phyloP scores from a whole-genome alignment of 2,113 vertebrate genomes.

The Lagopus leucura region DNA sequence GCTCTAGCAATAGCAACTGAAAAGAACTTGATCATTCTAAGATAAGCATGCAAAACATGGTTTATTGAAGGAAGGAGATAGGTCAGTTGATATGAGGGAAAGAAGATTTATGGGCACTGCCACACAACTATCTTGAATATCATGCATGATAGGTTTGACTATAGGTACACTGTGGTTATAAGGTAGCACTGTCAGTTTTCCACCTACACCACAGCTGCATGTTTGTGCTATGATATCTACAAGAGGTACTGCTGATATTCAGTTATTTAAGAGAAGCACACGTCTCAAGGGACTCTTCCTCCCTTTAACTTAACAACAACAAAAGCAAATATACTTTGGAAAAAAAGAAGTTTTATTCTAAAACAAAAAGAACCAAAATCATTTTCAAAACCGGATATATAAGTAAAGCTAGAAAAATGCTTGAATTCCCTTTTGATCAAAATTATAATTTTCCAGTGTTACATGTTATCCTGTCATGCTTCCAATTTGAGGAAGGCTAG shows the following conservation, averaged over 20 bases:
- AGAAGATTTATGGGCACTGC: not conserved
- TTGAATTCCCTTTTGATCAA: not conserved
- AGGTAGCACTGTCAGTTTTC: not conserved
- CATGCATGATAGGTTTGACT: not conserved
- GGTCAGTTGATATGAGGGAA: accelerated
- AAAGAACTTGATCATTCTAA: not conserved
- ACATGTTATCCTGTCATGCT: not conserved
- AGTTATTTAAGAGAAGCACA: not conserved
- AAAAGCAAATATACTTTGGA: not conserved
- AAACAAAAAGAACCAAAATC: not conserved
- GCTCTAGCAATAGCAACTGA: not conserved
- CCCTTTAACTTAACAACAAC: not conserved
- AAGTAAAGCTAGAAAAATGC: not conserved
- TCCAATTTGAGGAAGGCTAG: not conserved
- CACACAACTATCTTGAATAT: not conserved
- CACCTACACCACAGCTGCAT: not conserved
- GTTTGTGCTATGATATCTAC: not conserved
- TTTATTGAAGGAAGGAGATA: not conserved
- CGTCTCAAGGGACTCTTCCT: not conserved
- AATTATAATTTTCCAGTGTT: not conserved
- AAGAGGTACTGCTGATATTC: not conserved
- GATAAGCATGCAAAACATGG: not conserved
- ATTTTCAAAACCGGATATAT: not conserved
- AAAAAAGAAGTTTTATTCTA: not conserved
- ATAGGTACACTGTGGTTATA: too few species aligned